A percentile compares a stretch with the other conserved stretches of the same genome.
Conservation (phyloP, 35 echinoderm and acorn worm genomes). For the Apostichopus californicus region DNA sequence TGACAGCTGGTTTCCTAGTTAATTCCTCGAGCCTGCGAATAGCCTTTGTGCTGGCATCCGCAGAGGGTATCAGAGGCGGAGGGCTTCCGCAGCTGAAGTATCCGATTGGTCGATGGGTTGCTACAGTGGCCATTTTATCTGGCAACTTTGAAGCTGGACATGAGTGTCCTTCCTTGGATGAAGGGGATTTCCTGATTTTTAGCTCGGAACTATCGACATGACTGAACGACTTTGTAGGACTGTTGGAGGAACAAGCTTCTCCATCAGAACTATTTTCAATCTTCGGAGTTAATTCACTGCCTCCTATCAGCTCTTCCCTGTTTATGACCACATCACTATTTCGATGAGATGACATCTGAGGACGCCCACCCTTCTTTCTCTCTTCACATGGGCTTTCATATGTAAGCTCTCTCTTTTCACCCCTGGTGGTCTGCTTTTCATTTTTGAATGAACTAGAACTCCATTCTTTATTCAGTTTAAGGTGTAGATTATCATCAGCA, state of each 20-base stretch:
- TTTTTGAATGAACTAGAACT: neutral
- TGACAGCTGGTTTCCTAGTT: conserved; percentile 44
- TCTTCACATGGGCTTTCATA: neutral
- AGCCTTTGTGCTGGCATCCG: conserved; percentile 41
- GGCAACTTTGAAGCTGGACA: neutral
- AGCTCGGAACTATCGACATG: neutral
- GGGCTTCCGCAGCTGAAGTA: conserved; percentile 16
- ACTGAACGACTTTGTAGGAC: neutral
- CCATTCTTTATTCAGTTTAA: neutral
- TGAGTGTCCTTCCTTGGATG: neutral
- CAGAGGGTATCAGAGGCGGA: conserved; percentile 24
- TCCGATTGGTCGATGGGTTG: neutral
- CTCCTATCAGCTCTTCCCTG: neutral
- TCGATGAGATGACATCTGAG: neutral
- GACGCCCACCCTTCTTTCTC: neutral
- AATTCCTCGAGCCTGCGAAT: conserved; percentile 49
- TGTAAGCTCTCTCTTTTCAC: neutral
- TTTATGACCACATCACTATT: neutral
- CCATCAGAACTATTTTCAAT: neutral
- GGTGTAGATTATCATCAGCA: neutral
- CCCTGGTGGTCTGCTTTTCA: neutral
- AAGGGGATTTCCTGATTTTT: neutral
- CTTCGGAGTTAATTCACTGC: neutral
- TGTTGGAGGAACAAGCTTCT: neutral
- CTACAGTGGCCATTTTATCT: neutral